phyloP scores from a whole-genome alignment of 2,113 vertebrate species.

The Prietella phreatophila region DNA sequence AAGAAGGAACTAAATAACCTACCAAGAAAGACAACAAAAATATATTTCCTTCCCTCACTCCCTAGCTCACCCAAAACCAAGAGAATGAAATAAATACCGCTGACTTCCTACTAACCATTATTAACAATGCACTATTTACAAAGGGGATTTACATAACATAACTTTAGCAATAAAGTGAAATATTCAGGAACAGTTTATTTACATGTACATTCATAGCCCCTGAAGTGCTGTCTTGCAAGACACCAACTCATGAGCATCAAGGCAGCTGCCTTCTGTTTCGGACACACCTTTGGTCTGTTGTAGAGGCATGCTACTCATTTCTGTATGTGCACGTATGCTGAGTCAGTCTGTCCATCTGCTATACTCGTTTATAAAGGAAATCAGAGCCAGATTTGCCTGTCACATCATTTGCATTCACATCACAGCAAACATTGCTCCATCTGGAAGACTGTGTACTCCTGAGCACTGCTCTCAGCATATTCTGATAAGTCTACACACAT shows the following conservation, averaged over 20 bases:
- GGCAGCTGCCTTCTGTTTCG: background rate
- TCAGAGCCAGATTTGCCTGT: background rate
- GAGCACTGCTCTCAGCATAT: background rate
- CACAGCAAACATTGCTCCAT: constrained; percentile 2
- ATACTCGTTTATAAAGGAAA: constrained; percentile 1
- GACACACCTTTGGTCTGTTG: background rate
- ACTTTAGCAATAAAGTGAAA: background rate
- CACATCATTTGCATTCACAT: constrained; percentile 15
- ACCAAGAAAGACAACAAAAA: too few species aligned
- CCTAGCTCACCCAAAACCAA: too few species aligned
- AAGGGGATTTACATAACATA: too few species aligned
- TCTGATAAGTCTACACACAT: background rate
- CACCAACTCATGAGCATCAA: background rate
- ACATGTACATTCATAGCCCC: background rate
- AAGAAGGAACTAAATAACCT: too few species aligned
- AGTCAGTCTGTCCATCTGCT: constrained; percentile 24
- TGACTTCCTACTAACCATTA: too few species aligned
- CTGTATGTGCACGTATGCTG: background rate
- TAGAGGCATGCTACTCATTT: background rate
- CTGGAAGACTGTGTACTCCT: background rate
- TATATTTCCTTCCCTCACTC: too few species aligned
- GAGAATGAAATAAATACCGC: too few species aligned
- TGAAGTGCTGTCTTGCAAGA: background rate
- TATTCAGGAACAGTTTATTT: background rate
- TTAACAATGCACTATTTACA: too few species aligned